Evolutionary conservation across 1,140 invertebrate species (phyloP), one percentile per base, ranked within the genome.

Genomic region (Triops cancriformis): DNA sequence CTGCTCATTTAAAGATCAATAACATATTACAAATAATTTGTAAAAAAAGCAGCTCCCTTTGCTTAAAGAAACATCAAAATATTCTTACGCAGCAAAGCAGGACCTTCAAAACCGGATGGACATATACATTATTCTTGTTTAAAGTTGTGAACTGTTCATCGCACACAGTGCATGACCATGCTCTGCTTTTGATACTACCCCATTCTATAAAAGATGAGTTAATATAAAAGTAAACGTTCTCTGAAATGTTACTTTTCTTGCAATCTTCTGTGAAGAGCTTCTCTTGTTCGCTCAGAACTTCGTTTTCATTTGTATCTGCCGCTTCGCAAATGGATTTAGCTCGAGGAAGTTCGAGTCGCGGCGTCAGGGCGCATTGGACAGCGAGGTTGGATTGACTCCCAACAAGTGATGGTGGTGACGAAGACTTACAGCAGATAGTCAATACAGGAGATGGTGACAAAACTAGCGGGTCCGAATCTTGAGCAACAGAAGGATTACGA

Each of bases 91-190:
- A 87, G 82, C 93, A 95, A 6, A 94, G 86, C 23, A 94, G 86
- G 0, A 93, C 92, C 73, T 89, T 88, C 3, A 95, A 82, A 81
- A 93, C 85, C 14, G 93, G 93, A 86, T 95, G 93, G 81, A 89
- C 87, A 74, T 87, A 88, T 84, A 93, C 89, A 74, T 88, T 88
- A 37, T 45, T 79, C 45, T 72, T 80, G 78, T 45, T 80, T 76
- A 75, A 78, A 78, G 51, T 23, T 64, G 5, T 18, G 23, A 64
- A 64, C 14, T 64, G 51, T 14, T 64, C 51, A 23, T 18, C 18
- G 51, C 51, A 64, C 5, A 14, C 51, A n/a, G 51, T 64, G 51
- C 51, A 64, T 0, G 6, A 64, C 18, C 10, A 18, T 64, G 14
- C 51, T 23, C 18, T 64, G 1, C 18, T 64, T 23, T 6, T 64